These are phyloP conservation scores for Astatoreochromis straeleni DNA, from an alignment of 2,113 vertebrate genomes.

Conservation along the genomic window DNA sequence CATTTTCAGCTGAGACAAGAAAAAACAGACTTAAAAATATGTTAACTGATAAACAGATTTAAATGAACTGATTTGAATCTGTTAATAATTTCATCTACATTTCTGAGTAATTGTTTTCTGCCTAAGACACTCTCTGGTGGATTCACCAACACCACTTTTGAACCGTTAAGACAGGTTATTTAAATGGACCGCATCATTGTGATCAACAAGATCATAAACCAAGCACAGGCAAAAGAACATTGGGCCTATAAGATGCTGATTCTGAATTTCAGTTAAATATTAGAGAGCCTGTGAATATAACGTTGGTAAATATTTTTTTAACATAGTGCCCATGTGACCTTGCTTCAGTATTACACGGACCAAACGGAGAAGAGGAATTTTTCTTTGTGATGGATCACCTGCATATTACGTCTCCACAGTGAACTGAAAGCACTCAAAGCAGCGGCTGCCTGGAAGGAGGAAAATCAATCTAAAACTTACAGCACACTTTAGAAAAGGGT, in stretches of 20 bases:
- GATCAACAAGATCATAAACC: neutral
- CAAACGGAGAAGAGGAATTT: neutral
- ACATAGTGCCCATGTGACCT: neutral
- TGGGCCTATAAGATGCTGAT: neutral
- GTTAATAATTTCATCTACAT: neutral
- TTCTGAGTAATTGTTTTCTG: neutral
- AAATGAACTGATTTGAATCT: neutral
- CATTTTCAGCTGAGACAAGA: neutral
- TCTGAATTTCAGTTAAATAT: neutral
- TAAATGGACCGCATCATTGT: neutral
- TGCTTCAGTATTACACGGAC: neutral
- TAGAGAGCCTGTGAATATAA: neutral
- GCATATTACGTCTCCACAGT: neutral
- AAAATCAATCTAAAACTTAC: neutral
- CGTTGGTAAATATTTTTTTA: neutral
- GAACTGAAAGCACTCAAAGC: neutral
- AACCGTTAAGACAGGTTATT: neutral
- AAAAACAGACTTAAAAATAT: neutral
- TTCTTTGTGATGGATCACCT: neutral
- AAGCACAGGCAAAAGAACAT: neutral
- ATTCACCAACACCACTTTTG: neutral
- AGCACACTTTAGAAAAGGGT: neutral
- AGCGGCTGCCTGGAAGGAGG: neutral
- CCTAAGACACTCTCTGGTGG: neutral
- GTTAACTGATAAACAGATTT: neutral